Base-by-base conservation (phyloP, 2,888 invertebrate genomes). In the Rambutsinella grinnellia region DNA sequence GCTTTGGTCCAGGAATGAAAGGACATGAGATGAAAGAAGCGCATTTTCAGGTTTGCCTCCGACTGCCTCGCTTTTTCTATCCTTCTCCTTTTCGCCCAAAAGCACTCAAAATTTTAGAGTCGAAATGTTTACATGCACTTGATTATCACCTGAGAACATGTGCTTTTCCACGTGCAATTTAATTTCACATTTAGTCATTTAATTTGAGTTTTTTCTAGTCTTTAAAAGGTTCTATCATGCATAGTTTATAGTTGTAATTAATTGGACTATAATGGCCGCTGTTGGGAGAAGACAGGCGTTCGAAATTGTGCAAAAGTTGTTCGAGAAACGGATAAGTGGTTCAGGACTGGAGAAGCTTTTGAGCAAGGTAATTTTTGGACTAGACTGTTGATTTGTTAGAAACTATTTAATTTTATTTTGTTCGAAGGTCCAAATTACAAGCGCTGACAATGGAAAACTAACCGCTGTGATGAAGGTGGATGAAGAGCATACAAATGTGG, bases 391-490 rank as follows among this genome's bases (percentile, higher is more conserved):
- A 44, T 15, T 61, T 61, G 21, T 47, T 28, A 26, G 10, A 17
- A 26, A 69, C 23, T 23, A 21, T 54, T 47, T 63, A 44, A n/a
- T 57, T 6, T 44, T n/a, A n/a, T n/a, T n/a, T n/a, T n/a, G n/a
- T 49, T 49, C 21, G 19, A 65, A 89, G 88, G 85, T 89, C 0
- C 86, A 88, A 86, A 84, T 90, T 36, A 68, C 88, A 17, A 85
- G 88, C 26, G 92, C 91, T 71, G 92, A 90, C n/a, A 88, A 91
- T 83, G 96, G 96, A 0, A 89, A 88, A 61, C 92, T 94, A 86
- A 86, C 94, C 85, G 83, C 79, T 13, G 69, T 69, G 24, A 79
- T 83, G 81, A 82, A 75, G 24, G 84, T 84, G 2, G 85, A 85
- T 13, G 85, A 87, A 63, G 86, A 87, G 44, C 86, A 95, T 85